A percentile compares a stretch with the other conserved stretches of the same genome.
Evolutionary conservation across 1,140 invertebrate species (phyloP).

Genomic region (Caerostris extrusa): DNA sequence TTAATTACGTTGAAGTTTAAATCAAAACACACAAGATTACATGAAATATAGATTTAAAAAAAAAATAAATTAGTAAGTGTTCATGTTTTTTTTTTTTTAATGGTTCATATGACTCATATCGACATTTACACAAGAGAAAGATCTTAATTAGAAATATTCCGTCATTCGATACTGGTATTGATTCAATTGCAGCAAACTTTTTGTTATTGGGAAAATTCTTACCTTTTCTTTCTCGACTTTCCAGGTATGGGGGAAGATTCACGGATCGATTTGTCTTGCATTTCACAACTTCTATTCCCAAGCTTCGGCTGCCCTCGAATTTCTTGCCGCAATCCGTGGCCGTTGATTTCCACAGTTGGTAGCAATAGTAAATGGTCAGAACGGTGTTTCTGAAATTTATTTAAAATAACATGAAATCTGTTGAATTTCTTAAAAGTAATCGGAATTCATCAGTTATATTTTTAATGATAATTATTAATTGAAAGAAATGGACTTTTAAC

Average conservation of each 20-base stretch:
- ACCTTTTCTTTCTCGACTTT: conserved; percentile 63
- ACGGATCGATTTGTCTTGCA: conserved; percentile 70
- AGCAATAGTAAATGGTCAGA: conserved; percentile 3
- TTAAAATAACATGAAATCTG: not conserved
- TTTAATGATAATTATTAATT: no score
- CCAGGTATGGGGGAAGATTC: conserved; percentile 63
- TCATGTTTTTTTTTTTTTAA: no score
- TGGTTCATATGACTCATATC: no score
- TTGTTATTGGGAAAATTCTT: not conserved
- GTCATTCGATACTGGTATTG: not conserved
- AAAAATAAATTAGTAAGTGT: no score
- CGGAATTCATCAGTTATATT: no score
- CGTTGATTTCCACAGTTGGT: conserved; percentile 7
- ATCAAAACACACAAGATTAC: no score
- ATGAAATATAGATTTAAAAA: no score
- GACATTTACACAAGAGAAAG: no score
- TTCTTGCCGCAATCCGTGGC: conserved; percentile 18
- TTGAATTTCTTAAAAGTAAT: no score
- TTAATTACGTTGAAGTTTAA: no score
- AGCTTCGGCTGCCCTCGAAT: conserved; percentile 18
- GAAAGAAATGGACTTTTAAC: no score
- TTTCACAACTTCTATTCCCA: conserved; percentile 41
- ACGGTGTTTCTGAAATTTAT: not conserved
- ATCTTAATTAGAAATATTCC: not conserved
- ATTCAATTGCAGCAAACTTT: not conserved